A percentile compares a stretch with the other conserved stretches of the same genome.
phyloP scores from a whole-genome alignment of 1,140 invertebrate genomes.

The Copidosoma floridanum region DNA sequence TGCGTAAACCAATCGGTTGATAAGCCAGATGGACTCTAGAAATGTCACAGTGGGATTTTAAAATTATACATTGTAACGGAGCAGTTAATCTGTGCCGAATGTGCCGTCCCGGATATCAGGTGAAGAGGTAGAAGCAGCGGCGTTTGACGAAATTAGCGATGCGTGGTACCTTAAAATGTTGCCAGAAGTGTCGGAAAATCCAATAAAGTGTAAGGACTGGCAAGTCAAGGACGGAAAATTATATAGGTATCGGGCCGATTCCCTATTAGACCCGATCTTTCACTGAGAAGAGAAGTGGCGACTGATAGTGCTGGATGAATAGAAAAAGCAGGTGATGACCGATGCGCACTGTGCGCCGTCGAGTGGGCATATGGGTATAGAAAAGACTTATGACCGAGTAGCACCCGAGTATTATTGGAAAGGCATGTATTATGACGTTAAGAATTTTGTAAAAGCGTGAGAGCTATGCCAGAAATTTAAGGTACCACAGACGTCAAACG shows the following conservation, averaged over 20 bases:
- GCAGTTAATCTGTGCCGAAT: no score
- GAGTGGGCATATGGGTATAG: no score
- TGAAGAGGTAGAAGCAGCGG: no score
- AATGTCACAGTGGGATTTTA: no score
- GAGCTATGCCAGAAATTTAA: conserved; percentile 10
- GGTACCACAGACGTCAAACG: not conserved
- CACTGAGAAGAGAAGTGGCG: no score
- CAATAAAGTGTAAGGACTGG: conserved; percentile 16
- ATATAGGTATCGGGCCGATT: conserved; percentile 13
- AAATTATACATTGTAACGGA: no score
- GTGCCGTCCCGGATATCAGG: conserved; percentile 8
- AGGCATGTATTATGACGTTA: not conserved
- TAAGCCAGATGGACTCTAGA: no score
- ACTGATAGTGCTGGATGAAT: conserved; percentile 18
- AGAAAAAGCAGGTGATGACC: not conserved
- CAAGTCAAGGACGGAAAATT: not conserved
- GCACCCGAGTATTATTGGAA: conserved; percentile 30
- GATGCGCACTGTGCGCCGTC: conserved; percentile 31
- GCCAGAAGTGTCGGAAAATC: not conserved
- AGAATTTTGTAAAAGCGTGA: conserved; percentile 17
- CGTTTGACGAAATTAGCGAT: not conserved
- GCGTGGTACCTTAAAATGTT: not conserved
- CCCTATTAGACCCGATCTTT: not conserved
- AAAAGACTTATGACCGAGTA: conserved; percentile 27
- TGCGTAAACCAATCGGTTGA: no score